A percentile compares a stretch with the other conserved stretches of the same genome.
Conservation (phyloP, 2,797 vertebrate species). For the Taenioides sp. region DNA sequence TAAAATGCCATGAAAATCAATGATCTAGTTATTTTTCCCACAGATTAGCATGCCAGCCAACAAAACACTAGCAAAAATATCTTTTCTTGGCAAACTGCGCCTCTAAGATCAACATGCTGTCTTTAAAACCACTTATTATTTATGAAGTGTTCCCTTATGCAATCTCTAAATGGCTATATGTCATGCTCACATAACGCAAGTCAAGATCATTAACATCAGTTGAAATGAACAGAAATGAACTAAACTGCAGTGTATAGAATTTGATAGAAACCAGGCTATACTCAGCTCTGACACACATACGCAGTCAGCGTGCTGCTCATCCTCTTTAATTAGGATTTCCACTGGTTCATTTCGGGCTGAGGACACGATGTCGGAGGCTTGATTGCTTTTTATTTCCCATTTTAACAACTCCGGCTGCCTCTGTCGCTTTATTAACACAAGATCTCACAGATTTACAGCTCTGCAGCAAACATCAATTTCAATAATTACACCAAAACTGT, state of each 20-base stretch:
- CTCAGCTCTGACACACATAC: conserved; percentile 47
- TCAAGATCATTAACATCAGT: neutral
- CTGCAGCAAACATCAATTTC: conserved; percentile 78
- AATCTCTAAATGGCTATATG: neutral
- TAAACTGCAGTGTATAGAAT: conserved; percentile 4
- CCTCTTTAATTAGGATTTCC: conserved; percentile 82
- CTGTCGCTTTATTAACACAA: conserved; percentile 72
- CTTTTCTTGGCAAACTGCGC: neutral
- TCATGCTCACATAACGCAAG: neutral
- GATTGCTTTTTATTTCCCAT: conserved; percentile 81
- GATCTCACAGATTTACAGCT: conserved; percentile 76
- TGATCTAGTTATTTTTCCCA: neutral
- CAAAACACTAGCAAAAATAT: neutral
- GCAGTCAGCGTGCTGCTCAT: conserved; percentile 60
- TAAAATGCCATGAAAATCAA: neutral
- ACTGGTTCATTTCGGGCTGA: conserved; percentile 72
- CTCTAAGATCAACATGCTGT: neutral
- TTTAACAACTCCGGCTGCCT: conserved; percentile 66
- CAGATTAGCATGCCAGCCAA: neutral
- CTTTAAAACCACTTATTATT: conserved; percentile 4
- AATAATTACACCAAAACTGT: conserved; percentile 80
- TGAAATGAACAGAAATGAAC: neutral
- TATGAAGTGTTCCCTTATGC: neutral
- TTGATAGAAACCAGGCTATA: conserved; percentile 21
- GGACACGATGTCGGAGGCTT: conserved; percentile 76